Evolutionary conservation across 2,888 invertebrate genomes (phyloP), one percentile per base, ranked within the genome.

Genomic region (Epiblema foenella): DNA sequence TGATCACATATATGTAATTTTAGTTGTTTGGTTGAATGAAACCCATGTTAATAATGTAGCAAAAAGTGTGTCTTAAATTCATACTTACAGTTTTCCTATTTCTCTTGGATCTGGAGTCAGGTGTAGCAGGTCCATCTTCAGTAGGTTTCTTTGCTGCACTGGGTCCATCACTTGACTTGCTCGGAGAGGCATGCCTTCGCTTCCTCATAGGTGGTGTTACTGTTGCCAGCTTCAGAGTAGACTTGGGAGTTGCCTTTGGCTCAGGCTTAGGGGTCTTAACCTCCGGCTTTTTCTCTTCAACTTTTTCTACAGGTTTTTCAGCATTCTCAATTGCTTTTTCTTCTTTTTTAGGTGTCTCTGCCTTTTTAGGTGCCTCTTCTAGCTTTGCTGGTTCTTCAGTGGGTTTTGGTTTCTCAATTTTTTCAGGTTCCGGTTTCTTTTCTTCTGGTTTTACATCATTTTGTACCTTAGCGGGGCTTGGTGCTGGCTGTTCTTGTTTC

Each of bases 201-300:
- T 94, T 94, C 69, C 93, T 90, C 76, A 94, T 91, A 20, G 94
- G 93, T 0, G 94, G 94, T 18, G 94, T 94, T 42, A 94, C 94
- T 9, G 95, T 94, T 0, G 94, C 94, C 79, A 94, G 78, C 78
- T 94, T 94, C 78, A 94, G 78, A 5, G 94, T 94, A 0, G 94
- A 91, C 75, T 92, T 94, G 0, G 94, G 91, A 74, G 87, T 86
- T 24, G 81, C 79, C 75, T 91, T 93, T 5, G 81, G 74, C 76
- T 87, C 87, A 20, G 81, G 65, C 72, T 90, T 92, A 68, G 81
- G 79, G 57, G 77, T 74, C 69, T 88, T 89, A 1, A 74, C 64
- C 60, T 89, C 90, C 24, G 77, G 64, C 75, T 81, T 83, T 54
- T 78, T 77, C 54, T 81, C 80, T 65, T 81, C 82, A n/a, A 74